phyloP scores from a whole-genome alignment of 2,888 invertebrate species.

The Acleris laterana region DNA sequence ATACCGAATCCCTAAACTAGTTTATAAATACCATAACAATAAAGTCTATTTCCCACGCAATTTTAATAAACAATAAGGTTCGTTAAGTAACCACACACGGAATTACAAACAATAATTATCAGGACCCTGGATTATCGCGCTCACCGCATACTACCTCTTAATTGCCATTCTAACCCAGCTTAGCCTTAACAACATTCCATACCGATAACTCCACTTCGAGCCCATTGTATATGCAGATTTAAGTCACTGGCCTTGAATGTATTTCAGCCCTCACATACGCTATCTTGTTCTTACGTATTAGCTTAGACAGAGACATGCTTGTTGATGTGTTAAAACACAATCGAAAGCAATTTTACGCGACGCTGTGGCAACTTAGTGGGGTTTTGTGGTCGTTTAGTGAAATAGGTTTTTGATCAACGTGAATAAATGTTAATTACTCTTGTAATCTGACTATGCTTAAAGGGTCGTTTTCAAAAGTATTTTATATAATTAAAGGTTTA shows the following conservation, averaged over 20 bases:
- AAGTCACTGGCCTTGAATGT: no score
- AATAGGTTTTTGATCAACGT: no score
- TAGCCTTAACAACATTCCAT: not conserved
- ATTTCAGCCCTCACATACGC: not conserved
- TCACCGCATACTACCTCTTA: constrained; percentile 13
- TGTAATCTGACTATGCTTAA: no score
- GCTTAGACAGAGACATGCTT: not conserved
- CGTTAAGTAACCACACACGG: no score
- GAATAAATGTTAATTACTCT: no score
- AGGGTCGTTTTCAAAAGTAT: no score
- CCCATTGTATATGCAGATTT: no score
- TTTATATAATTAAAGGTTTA: no score
- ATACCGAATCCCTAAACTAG: no score
- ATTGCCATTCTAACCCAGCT: constrained; percentile 10
- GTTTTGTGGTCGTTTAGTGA: not conserved
- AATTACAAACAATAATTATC: not conserved
- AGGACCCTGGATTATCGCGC: constrained; percentile 11
- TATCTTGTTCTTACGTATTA: not conserved
- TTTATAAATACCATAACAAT: no score
- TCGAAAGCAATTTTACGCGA: constrained; percentile 11
- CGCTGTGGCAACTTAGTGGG: constrained; percentile 1
- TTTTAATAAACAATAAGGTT: no score
- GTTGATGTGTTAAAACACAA: constrained; percentile 1
- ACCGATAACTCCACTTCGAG: not conserved
- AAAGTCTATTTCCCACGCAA: no score